Evolutionary conservation across 2,797 vertebrate species (phyloP).

Genomic region (Lemur catta): DNA sequence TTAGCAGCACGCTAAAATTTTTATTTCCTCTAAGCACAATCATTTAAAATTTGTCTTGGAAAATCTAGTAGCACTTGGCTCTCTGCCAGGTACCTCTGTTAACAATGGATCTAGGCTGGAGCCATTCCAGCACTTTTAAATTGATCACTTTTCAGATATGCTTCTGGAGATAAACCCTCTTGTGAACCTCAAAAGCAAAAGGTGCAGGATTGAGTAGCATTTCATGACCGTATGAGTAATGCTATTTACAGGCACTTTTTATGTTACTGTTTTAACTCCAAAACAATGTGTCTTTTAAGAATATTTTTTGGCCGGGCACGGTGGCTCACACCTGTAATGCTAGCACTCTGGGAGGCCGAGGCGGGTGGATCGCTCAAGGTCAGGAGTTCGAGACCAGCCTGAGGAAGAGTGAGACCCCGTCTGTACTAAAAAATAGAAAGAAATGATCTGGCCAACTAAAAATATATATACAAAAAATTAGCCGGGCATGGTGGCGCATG

Average conservation of each 20-base stretch:
- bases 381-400: too few relatives aligned
- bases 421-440: too few relatives aligned
- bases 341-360: too few relatives aligned
- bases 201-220: neutral
- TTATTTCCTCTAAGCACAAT: neutral
- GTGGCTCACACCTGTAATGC: too few relatives aligned
- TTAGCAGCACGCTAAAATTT: neutral
- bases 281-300: slow-evolving; percentile 37
- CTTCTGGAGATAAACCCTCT: slow-evolving; percentile 18
- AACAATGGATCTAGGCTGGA: slow-evolving; percentile 29
- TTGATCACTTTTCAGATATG: slow-evolving; percentile 44
- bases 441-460: too few relatives aligned
- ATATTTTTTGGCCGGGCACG: too few relatives aligned
- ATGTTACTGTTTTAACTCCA: slow-evolving; percentile 7
- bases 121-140: slow-evolving; percentile 30
- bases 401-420: too few relatives aligned
- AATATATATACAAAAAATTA: too few relatives aligned
- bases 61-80: neutral
- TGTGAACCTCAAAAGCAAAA: slow-evolving; percentile 49
- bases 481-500: too few relatives aligned
- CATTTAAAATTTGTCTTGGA: slow-evolving; percentile 24
- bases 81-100: slow-evolving; percentile 15
- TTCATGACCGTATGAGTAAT: slow-evolving; percentile 18
- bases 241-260: slow-evolving; percentile 21
- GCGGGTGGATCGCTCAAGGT: too few relatives aligned